A percentile compares a stretch with the other conserved stretches of the same genome.
phyloP scores from a whole-genome alignment of 2,888 invertebrate genomes.

The Synanthedon formicaeformis region DNA sequence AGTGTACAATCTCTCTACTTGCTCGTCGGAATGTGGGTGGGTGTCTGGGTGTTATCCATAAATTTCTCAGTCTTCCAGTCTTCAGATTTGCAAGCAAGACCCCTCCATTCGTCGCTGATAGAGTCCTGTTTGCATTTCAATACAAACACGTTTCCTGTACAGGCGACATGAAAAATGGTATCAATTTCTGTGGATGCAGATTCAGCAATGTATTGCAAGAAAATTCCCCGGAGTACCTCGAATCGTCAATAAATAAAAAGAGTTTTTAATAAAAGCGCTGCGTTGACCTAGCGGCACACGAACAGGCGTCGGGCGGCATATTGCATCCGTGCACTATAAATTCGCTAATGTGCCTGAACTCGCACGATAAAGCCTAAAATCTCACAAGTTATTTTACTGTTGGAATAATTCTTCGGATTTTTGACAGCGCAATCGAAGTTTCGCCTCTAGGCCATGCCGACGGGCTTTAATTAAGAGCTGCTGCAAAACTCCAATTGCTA shows the following conservation, averaged over 20 bases:
- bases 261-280: conserved; percentile 61
- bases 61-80: too few species aligned
- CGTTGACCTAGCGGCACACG: conserved; percentile 38
- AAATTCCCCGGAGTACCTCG: conserved; percentile 34
- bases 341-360: conserved; percentile 67
- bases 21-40: too few species aligned
- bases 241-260: conserved; percentile 60
- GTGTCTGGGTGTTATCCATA: too few species aligned
- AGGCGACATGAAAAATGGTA: conserved; percentile 6
- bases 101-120: too few species aligned
- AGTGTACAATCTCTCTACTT: too few species aligned
- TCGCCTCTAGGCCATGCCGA: conserved; percentile 53
- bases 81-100: too few species aligned
- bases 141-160: background rate
- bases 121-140: background rate
- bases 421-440: conserved; percentile 71
- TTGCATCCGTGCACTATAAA: conserved; percentile 60
- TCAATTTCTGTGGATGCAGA: conserved; percentile 10
- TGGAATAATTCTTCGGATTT: conserved; percentile 69
- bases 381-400: conserved; percentile 62
- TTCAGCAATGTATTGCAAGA: conserved; percentile 25
- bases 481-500: conserved; percentile 40
- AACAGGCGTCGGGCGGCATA: conserved; percentile 33
- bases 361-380: conserved; percentile 66
- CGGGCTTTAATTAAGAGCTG: conserved; percentile 60